Evolutionary conservation across 2,797 vertebrate species (phyloP), one percentile per base, ranked within the genome.

Genomic region (Miichthys miiuy): DNA sequence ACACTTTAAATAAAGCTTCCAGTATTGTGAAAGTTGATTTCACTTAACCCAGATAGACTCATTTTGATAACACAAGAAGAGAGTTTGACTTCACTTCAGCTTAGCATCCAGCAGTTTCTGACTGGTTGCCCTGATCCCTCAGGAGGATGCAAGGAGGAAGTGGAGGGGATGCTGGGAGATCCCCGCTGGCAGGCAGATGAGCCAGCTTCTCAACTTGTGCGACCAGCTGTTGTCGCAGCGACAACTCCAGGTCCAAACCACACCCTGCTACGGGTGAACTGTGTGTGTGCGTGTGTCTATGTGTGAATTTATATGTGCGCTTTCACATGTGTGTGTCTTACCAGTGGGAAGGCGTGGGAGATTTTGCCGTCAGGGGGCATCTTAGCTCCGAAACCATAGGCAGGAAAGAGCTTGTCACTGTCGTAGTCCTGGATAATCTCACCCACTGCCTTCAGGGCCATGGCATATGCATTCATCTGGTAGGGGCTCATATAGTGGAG

Each of bases 391-490:
- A 99, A 99, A 75, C 98, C 98, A 0, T 98, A 98, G 66, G 98
- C 98, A 10, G 98, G 98, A 89, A 99, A 99, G 87, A 98, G 97
- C 88, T 99, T 99, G 96, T 99, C 97, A 0, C 97, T 99, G 96
- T 99, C 98, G 0, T 99, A 99, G 95, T 99, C 98, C 94, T 99
- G 98, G 93, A 99, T 96, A 94, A 99, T 97, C 92, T 99, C 98
- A 56, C 98, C 98, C 62, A 99, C 98, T 5, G 98, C 98, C 93
- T 98, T 99, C 90, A 99, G 93, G 0, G 98, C 98, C 97, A 99
- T 97, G 86, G 97, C 98, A 13, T 99, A 99, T 63, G 97, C 96
- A 21, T 98, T 99, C 95, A 99, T 97, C 95, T 99, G 97, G 95
- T 99, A 99, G 4, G 98, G 98, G 76, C 96, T 99, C 91, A 96